Evolutionary conservation across 2,797 vertebrate species (phyloP), one percentile per base, ranked within the genome.

Genomic region (Macroramphosus scolopax): DNA sequence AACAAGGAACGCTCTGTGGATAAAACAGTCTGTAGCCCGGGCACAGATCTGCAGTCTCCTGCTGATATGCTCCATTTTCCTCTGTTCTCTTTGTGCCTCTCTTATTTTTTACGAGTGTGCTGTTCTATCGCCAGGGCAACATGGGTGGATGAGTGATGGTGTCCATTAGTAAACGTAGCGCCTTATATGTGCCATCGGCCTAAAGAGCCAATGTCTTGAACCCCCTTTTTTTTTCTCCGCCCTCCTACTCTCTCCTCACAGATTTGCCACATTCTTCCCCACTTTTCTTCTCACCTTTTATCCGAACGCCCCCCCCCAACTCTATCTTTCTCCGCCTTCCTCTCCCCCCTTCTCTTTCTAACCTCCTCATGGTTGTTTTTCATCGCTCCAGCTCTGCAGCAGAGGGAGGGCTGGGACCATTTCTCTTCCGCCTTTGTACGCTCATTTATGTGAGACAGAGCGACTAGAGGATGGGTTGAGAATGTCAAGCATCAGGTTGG

Each of bases 111-210:
- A 81, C 37, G 68, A 84, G 79, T 72, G 25, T 29, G 51, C 68
- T 41, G 58, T 35, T 58, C 77, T 74, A 82, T 87, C 55, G 63
- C 81, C 75, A 61, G 58, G 76, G 83, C 74, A 84, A 83, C 83
- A 77, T 76, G 60, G 78, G 72, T 52, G 75, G 75, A 85, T 84
- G 85, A 87, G 69, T 76, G 85, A 87, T 86, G 77, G 80, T 65
- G 79, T 82, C 85, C 82, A 87, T 88, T 87, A 87, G 82, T 76
- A 84, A 85, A 85, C 82, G 82, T 77, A 81, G 85, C 74, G 68
- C 57, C 75, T n/a, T 83, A 72, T 87, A 75, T 77, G 77, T 82
- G 78, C 76, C 79, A 75, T 62, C 17, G 72, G 83, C 76, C 78
- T 77, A 75, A 83, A 84, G 83, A 84, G 71, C 66, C 78, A 62